Evolutionary conservation across 2,888 invertebrate species (phyloP).

Genomic region (Harpalus rufipes): DNA sequence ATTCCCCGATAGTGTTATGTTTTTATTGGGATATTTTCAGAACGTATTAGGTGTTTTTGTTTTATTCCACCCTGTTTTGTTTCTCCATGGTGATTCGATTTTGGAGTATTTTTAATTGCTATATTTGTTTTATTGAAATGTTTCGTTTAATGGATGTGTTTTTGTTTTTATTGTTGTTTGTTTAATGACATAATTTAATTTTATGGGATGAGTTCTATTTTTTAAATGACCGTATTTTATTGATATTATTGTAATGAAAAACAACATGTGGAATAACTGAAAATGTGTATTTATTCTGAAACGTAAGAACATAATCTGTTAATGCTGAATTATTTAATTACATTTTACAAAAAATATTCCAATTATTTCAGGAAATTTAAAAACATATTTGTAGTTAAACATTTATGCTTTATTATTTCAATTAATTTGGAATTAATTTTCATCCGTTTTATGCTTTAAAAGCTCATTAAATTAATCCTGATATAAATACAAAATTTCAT

Average conservation of each 20-base stretch:
- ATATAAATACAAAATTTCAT: too few species aligned
- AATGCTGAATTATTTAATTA: background rate
- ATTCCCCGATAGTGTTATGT: constrained; percentile 48
- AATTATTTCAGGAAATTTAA: background rate
- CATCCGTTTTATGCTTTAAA: background rate
- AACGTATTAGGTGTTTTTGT: constrained; percentile 6
- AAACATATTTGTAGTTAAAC: background rate
- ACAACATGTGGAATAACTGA: background rate
- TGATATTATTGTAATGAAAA: background rate
- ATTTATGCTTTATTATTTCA: background rate
- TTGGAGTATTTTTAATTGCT: constrained; percentile 38
- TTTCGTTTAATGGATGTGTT: constrained; percentile 36
- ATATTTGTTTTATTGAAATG: constrained; percentile 50
- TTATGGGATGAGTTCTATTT: constrained; percentile 35
- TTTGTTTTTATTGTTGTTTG: constrained; percentile 43
- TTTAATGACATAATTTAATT: constrained; percentile 41
- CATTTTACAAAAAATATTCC: background rate
- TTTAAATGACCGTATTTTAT: constrained; percentile 10
- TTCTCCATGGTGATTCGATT: constrained; percentile 39
- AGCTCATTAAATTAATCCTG: too few species aligned
- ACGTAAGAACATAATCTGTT: background rate
- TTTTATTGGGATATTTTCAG: constrained; percentile 28
- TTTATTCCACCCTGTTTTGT: constrained; percentile 19
- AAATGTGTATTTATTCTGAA: background rate
- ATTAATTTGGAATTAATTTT: background rate